These are phyloP conservation scores for Oophaga pumilio DNA, from an alignment of 2,113 vertebrate species.

Conservation along the genomic window DNA sequence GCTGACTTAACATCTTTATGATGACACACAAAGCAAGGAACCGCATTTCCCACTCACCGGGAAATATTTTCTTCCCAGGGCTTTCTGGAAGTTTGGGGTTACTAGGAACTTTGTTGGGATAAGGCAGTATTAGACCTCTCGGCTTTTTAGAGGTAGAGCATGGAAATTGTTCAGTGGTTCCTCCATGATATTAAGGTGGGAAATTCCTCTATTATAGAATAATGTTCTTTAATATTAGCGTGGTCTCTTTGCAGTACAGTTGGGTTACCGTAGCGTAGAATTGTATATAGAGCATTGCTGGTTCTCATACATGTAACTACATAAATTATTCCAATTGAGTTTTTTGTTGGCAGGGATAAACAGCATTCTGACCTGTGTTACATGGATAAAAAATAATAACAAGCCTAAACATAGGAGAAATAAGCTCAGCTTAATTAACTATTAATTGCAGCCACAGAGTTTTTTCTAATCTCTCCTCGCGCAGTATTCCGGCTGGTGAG, in stretches of 20 bases:
- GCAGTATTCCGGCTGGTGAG: constrained; percentile 62
- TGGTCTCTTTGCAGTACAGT: neutral
- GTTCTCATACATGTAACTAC: neutral
- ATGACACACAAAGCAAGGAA: no score
- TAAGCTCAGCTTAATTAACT: constrained; percentile 64
- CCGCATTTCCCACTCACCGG: no score
- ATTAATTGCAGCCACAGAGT: constrained; percentile 50
- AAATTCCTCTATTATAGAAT: neutral
- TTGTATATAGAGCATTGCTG: neutral
- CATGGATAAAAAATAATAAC: neutral
- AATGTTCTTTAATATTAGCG: neutral
- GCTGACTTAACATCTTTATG: no score
- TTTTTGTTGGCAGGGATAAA: constrained; percentile 4
- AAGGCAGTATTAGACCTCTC: no score
- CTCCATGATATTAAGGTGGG: neutral
- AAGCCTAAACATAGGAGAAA: constrained; percentile 34
- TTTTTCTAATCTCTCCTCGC: constrained; percentile 51
- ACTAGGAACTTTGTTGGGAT: no score
- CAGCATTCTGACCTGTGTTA: neutral
- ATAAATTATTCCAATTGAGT: neutral
- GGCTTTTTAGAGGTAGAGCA: neutral
- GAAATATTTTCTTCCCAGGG: no score
- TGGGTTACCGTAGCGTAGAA: neutral
- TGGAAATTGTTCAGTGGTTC: neutral
- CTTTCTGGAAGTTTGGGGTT: no score